A percentile compares a stretch with the other conserved stretches of the same genome.
phyloP scores from a whole-genome alignment of 1,140 invertebrate species.

The Penaeus japonicus region DNA sequence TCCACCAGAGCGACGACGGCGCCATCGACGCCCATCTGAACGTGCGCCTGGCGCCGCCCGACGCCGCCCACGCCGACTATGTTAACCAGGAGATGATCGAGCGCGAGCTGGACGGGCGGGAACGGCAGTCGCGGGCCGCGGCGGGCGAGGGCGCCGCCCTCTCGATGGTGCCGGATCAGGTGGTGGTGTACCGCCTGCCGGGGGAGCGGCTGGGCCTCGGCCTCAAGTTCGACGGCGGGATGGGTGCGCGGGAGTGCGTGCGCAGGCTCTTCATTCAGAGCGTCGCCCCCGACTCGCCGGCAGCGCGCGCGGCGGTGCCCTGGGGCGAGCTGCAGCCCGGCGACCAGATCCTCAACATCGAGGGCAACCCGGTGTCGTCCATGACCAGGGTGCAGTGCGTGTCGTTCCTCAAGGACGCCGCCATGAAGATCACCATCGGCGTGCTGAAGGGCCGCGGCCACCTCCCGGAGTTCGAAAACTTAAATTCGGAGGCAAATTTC shows the following conservation, averaged over 20 bases:
- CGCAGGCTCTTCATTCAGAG: constrained; percentile 84
- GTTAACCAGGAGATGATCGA: constrained; percentile 50
- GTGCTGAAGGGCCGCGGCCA: constrained; percentile 50
- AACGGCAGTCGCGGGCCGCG: neutral
- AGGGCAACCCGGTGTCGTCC: constrained; percentile 75
- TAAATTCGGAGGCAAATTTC: neutral
- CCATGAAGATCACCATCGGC: constrained; percentile 48
- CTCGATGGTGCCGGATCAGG: constrained; percentile 61
- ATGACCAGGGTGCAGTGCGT: constrained; percentile 90
- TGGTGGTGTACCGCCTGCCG: constrained; percentile 82
- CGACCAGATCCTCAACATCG: constrained; percentile 88
- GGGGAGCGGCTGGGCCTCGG: constrained; percentile 90
- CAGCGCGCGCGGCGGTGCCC: constrained; percentile 77
- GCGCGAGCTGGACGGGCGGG: neutral
- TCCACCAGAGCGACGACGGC: constrained; percentile 19
- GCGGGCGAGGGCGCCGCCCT: neutral
- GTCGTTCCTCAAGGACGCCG: constrained; percentile 76
- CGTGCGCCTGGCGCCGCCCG: constrained; percentile 2
- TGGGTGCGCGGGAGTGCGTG: constrained; percentile 72
- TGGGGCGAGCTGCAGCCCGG: constrained; percentile 83
- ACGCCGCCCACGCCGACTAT: constrained; percentile 7
- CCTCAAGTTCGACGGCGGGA: constrained; percentile 89
- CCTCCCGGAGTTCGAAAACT: constrained; percentile 46
- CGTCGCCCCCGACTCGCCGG: constrained; percentile 86
- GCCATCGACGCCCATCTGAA: constrained; percentile 30